A percentile compares a stretch with the other conserved stretches of the same genome.
Conservation (phyloP, 2,797 vertebrate species). For the Melanotaenia maccullochi region DNA sequence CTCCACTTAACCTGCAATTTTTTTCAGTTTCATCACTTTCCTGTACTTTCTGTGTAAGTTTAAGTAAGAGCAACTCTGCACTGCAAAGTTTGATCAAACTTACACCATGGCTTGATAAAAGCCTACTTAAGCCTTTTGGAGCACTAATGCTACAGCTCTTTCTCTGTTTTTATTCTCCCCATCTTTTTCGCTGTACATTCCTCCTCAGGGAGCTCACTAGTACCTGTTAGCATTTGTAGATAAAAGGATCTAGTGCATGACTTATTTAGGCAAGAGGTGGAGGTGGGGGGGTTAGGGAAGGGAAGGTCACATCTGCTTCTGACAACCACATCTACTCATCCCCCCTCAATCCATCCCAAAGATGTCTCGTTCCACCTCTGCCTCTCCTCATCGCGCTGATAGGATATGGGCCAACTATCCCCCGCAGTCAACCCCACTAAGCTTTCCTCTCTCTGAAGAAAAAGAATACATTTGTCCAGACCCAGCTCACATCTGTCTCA, state of each 20-base stretch:
- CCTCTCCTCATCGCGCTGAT: conserved; percentile 32
- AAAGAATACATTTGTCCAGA: conserved; percentile 71
- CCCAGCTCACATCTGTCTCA: conserved; percentile 68
- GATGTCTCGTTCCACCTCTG: conserved; percentile 53
- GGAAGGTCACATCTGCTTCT: conserved; percentile 69
- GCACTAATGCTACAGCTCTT: conserved; percentile 34
- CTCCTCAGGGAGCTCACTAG: conserved; percentile 61
- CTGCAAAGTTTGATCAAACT: conserved; percentile 57
- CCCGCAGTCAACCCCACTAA: conserved; percentile 69
- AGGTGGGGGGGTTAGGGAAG: conserved; percentile 1
- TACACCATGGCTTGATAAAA: conserved; percentile 53
- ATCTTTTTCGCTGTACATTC: conserved; percentile 35
- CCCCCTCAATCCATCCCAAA: conserved; percentile 50
- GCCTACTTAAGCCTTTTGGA: conserved; percentile 48
- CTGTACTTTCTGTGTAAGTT: conserved; percentile 30
- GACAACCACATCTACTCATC: conserved; percentile 49
- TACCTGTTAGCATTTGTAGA: conserved; percentile 76
- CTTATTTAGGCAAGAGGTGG: conserved; percentile 66
- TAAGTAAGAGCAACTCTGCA: conserved; percentile 30
- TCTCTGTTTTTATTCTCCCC: conserved; percentile 25
- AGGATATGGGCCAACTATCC: conserved; percentile 69
- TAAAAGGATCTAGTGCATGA: conserved; percentile 78
- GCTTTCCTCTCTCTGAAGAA: conserved; percentile 47
- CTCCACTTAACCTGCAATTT: conserved; percentile 40
- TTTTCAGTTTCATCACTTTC: conserved; percentile 48